Evolutionary conservation across 2,113 vertebrate species (phyloP).

Genomic region (Spheniscus mendiculus): DNA sequence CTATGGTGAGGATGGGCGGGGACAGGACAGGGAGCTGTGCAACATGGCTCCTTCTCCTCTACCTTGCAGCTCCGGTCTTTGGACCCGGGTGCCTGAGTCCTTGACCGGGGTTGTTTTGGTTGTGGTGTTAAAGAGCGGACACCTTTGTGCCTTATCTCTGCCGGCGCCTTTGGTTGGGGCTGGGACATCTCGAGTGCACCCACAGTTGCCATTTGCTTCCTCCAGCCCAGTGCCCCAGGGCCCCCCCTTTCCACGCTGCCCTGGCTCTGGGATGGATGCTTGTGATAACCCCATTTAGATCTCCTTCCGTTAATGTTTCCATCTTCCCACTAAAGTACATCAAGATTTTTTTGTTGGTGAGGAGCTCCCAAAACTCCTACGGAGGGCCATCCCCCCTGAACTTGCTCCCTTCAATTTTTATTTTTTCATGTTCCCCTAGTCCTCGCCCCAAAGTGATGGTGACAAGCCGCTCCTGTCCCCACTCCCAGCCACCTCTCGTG

Average conservation of each 20-base stretch:
- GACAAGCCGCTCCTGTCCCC: not conserved
- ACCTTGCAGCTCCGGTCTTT: not conserved
- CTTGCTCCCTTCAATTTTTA: not conserved
- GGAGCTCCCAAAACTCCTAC: not conserved
- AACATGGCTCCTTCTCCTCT: not conserved
- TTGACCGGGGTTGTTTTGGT: not conserved
- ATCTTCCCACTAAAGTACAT: not conserved
- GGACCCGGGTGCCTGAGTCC: not conserved
- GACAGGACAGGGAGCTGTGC: accelerated
- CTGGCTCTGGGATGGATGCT: not conserved
- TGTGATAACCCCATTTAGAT: not conserved
- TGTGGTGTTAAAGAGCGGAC: not conserved
- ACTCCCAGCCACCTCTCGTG: not conserved
- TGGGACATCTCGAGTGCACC: accelerated
- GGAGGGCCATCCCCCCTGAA: not conserved
- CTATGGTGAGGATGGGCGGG: slow-evolving; percentile 82
- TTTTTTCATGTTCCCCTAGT: not conserved
- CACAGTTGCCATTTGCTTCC: not conserved
- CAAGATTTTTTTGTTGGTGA: not conserved
- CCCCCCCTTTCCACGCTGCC: not conserved
- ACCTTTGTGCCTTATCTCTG: not conserved
- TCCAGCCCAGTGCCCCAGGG: not conserved
- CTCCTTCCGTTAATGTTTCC: not conserved
- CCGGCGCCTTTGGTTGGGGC: not conserved
- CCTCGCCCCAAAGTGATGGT: accelerated